Percentiles rank a stretch among this genome's conserved stretches.
Evolutionary conservation across 2,113 vertebrate species (phyloP).

Genomic region (Myrmecobius fasciatus): DNA sequence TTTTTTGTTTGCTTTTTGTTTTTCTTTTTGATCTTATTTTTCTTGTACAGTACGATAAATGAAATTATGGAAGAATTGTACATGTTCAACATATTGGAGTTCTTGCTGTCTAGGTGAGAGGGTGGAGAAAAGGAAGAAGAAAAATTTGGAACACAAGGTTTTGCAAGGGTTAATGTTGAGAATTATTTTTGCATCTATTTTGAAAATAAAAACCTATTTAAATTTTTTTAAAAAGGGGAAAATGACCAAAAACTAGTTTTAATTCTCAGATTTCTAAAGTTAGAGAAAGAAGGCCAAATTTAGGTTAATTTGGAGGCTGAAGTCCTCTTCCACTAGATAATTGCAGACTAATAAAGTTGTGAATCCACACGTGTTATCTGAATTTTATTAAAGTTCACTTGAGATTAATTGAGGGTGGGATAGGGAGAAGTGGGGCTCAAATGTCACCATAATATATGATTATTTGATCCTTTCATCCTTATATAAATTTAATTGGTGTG

Average conservation of each 20-base stretch:
- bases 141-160: too few species aligned
- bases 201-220: too few species aligned
- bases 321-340: neutral
- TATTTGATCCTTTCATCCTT: neutral
- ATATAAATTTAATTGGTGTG: neutral
- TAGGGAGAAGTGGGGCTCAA: neutral
- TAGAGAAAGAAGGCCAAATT: neutral
- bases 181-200: too few species aligned
- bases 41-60: too few species aligned
- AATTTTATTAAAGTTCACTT: neutral
- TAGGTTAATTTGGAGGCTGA: neutral
- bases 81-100: too few species aligned
- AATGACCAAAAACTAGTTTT: neutral
- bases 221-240: too few species aligned
- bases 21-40: too few species aligned
- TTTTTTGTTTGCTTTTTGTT: too few species aligned
- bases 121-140: too few species aligned
- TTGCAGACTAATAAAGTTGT: neutral
- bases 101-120: too few species aligned
- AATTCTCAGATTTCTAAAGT: neutral
- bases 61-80: too few species aligned
- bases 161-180: too few species aligned
- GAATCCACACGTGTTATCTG: neutral
- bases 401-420: neutral
- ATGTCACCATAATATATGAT: neutral